Conservation (phyloP, 2,888 invertebrate species). For the Catocala sponsa region DNA sequence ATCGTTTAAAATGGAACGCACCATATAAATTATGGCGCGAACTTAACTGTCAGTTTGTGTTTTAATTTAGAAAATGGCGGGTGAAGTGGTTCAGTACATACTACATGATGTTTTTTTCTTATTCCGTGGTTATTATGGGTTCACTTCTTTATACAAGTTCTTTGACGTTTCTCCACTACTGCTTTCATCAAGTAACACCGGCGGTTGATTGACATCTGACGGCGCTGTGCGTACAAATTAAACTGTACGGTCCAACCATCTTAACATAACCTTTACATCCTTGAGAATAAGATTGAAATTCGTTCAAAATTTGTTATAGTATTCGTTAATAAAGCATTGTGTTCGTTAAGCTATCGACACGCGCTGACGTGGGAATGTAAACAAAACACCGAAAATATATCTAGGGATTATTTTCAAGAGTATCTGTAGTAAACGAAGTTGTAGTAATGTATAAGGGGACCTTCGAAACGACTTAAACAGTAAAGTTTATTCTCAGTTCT, state of each 20-base stretch:
- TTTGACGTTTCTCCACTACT: conserved; percentile 58
- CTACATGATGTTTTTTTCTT: conserved; percentile 27
- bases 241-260: conserved; percentile 11
- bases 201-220: conserved; percentile 73
- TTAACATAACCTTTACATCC: conserved; percentile 22
- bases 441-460: conserved; percentile 34
- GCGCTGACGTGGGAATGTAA: conserved; percentile 83
- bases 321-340: conserved; percentile 49
- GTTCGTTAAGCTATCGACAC: conserved; percentile 69
- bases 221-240: conserved; percentile 50
- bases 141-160: conserved; percentile 42
- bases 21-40: conserved; percentile 58
- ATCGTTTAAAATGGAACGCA: conserved; percentile 52
- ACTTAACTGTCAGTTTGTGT: conserved; percentile 55
- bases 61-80: conserved; percentile 57
- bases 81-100: conserved; percentile 33
- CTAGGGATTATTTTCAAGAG: conserved; percentile 62
- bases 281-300: conserved; percentile 52
- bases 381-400: conserved; percentile 70
- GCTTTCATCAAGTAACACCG: conserved; percentile 57
- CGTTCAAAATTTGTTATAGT: conserved; percentile 26
- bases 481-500: conserved; percentile 3
- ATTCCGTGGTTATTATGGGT: conserved; percentile 31
- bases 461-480: conserved; percentile 3
- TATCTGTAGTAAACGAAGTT: conserved; percentile 47